Percentiles rank a stretch among this genome's conserved stretches.
Evolutionary conservation across 2,888 invertebrate species (phyloP).

Genomic region (Tenthredo mesomela): DNA sequence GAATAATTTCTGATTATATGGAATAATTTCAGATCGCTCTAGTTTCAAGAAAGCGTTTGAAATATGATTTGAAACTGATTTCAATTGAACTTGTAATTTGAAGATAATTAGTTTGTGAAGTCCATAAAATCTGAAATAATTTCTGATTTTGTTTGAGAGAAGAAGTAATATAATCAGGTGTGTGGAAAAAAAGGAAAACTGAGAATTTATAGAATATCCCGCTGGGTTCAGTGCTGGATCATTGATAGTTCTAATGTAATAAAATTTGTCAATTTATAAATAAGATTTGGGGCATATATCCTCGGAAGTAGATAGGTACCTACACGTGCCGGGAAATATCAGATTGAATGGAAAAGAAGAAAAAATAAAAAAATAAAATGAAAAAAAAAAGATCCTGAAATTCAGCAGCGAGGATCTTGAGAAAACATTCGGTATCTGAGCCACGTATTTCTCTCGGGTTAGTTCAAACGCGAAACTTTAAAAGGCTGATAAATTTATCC

Average conservation of each 20-base stretch:
- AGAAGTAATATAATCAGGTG: neutral
- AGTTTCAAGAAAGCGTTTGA: too few species aligned
- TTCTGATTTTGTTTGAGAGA: neutral
- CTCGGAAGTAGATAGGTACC: neutral
- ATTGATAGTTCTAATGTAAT: neutral
- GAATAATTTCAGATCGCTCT: too few species aligned
- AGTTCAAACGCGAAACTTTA: conserved; percentile 18
- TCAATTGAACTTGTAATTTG: neutral
- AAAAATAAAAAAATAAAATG: neutral
- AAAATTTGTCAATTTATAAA: neutral
- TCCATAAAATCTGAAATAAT: neutral
- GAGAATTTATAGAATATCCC: neutral
- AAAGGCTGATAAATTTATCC: conserved; percentile 16
- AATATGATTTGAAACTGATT: too few species aligned
- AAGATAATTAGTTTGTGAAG: too few species aligned
- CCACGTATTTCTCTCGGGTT: conserved; percentile 51
- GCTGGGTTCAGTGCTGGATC: neutral
- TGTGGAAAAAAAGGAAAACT: neutral
- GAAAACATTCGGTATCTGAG: conserved; percentile 57
- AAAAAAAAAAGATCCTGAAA: conserved; percentile 51
- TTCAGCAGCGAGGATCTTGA: neutral
- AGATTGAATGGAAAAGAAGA: conserved; percentile 17
- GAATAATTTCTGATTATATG: too few species aligned
- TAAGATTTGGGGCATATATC: neutral
- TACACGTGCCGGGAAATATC: neutral